phyloP scores from a whole-genome alignment of 1,140 invertebrate genomes.

The Popillia japonica region DNA sequence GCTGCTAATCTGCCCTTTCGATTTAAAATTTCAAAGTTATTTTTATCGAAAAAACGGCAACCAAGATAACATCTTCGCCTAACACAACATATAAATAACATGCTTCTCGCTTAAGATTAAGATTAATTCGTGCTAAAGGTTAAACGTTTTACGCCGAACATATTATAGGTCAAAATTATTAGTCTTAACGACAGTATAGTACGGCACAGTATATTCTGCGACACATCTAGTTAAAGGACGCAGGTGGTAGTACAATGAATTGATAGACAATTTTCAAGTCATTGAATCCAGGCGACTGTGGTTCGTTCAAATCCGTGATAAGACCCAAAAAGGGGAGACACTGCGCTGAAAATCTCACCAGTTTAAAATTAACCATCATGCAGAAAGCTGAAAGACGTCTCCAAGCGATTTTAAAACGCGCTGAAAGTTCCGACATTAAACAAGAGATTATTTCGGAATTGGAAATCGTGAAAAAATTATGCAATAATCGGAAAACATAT shows the following conservation, averaged over 20 bases:
- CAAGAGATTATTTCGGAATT: slow-evolving; percentile 39
- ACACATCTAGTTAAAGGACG: background rate
- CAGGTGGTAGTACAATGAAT: slow-evolving; percentile 40
- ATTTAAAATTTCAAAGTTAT: too few species aligned
- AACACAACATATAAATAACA: too few species aligned
- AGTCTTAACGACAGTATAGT: too few species aligned
- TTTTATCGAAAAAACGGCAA: too few species aligned
- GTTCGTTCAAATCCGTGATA: slow-evolving; percentile 27
- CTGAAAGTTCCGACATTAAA: slow-evolving; percentile 44
- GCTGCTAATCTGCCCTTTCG: too few species aligned
- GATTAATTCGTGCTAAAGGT: too few species aligned
- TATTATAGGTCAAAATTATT: too few species aligned
- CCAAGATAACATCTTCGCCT: too few species aligned
- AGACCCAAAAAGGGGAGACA: background rate
- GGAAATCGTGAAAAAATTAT: slow-evolving; percentile 43
- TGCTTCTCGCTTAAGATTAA: too few species aligned
- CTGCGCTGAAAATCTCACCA: slow-evolving; percentile 23
- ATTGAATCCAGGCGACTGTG: slow-evolving; percentile 38
- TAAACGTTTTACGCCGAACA: too few species aligned
- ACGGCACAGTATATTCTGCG: too few species aligned
- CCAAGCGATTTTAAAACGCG: slow-evolving; percentile 45
- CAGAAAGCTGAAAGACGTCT: slow-evolving; percentile 50
- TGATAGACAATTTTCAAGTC: slow-evolving; percentile 37
- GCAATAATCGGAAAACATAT: background rate
- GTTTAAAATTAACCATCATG: slow-evolving; percentile 42